Conservation (phyloP, 1,140 invertebrate species). For the Xylocopa sonorina region DNA sequence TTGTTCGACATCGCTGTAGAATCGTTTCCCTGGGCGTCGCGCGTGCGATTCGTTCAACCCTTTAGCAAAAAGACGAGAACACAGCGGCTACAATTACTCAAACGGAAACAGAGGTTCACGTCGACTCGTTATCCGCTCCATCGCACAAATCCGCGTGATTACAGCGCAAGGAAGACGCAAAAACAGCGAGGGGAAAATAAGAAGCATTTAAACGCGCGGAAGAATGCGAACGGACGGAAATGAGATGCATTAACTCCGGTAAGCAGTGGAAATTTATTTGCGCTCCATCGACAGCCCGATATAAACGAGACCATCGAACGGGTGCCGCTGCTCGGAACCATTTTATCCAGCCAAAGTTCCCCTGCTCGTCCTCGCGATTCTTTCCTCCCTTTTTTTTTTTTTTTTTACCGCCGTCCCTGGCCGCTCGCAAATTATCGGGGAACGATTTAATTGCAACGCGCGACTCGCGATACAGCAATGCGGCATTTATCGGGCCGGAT, state of each 20-base stretch:
- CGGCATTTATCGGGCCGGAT: conserved; percentile 8
- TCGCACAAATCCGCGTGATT: background rate
- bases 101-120: background rate
- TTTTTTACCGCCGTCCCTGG: background rate
- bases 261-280: conserved; percentile 67
- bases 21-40: too few species aligned
- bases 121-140: background rate
- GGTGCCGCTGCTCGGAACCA: background rate
- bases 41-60: too few species aligned
- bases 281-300: conserved; percentile 67
- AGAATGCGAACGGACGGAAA: conserved; percentile 26
- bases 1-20: too few species aligned
- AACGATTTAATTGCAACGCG: conserved; percentile 43
- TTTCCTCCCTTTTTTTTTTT: conserved; percentile 18
- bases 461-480: conserved; percentile 17
- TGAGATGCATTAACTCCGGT: conserved; percentile 60
- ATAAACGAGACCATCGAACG: conserved; percentile 65
- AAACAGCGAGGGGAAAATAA: background rate
- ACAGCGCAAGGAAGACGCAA: background rate
- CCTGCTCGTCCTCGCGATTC: too few species aligned
- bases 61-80: too few species aligned
- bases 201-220: background rate
- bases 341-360: conserved; percentile 33
- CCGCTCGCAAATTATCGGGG: conserved; percentile 13
- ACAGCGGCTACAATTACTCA: too few species aligned